Evolutionary conservation across 2,888 invertebrate genomes (phyloP).

Genomic region (Eupithecia dodoneata): DNA sequence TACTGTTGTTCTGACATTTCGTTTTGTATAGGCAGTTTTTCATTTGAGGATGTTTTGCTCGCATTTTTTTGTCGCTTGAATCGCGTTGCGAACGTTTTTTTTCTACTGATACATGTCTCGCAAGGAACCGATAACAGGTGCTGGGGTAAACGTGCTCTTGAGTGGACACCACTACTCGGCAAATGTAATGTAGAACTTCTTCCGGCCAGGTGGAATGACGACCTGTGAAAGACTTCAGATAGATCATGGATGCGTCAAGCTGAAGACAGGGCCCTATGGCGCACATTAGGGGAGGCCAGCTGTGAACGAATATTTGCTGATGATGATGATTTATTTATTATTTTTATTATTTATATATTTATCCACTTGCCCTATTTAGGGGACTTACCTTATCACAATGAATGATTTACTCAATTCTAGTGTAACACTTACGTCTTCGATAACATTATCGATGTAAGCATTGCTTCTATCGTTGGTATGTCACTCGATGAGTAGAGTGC

Average conservation of each 20-base stretch:
- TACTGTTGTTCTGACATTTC: neutral
- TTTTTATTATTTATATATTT: neutral
- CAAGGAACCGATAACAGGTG: too few relatives aligned
- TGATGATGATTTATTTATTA: too few relatives aligned
- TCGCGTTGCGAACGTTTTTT: neutral
- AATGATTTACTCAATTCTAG: neutral
- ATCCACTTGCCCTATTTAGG: neutral
- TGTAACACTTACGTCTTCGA: neutral
- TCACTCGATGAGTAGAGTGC: slow-evolving; percentile 40
- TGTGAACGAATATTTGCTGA: too few relatives aligned
- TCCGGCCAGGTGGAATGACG: too few relatives aligned
- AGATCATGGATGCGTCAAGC: too few relatives aligned
- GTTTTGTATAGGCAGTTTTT: neutral
- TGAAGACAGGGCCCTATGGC: too few relatives aligned
- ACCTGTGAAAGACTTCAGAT: too few relatives aligned
- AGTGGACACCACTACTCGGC: too few relatives aligned
- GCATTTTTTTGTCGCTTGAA: too few relatives aligned
- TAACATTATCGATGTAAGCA: slow-evolving; percentile 33
- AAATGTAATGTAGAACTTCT: too few relatives aligned
- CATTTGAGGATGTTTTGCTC: neutral
- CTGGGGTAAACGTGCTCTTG: too few relatives aligned
- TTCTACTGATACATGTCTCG: neutral
- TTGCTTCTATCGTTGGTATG: slow-evolving; percentile 37
- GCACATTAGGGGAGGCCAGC: too few relatives aligned
- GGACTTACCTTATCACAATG: neutral